Evolutionary conservation across 1,140 invertebrate species (phyloP).

Genomic region (Bradynema listronoti): DNA sequence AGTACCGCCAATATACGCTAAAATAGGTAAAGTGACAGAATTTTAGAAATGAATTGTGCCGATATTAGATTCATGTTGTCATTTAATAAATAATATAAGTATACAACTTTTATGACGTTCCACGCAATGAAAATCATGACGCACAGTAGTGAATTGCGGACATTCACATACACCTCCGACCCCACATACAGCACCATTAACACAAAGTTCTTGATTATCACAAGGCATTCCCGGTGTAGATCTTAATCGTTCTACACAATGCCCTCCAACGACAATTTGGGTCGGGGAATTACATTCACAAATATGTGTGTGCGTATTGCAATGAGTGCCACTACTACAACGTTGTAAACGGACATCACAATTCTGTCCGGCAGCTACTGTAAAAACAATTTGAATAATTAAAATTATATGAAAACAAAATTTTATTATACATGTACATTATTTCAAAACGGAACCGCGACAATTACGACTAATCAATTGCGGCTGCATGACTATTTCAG

Average conservation of each 20-base stretch:
- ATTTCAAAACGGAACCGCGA: too few species aligned
- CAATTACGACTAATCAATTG: too few species aligned
- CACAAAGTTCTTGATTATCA: constrained; percentile 23
- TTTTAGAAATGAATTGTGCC: too few species aligned
- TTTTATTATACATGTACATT: too few species aligned
- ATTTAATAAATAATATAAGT: too few species aligned
- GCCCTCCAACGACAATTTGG: constrained; percentile 19
- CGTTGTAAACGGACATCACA: constrained; percentile 19
- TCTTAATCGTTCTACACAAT: constrained; percentile 20
- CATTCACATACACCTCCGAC: constrained; percentile 8
- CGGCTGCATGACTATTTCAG: too few species aligned
- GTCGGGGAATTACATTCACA: constrained; percentile 19
- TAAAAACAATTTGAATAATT: constrained; percentile 1
- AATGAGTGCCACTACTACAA: constrained; percentile 7
- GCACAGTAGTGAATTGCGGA: not conserved
- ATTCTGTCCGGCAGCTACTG: constrained; percentile 14
- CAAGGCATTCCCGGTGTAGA: constrained; percentile 32
- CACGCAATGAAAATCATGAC: too few species aligned
- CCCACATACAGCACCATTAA: constrained; percentile 9
- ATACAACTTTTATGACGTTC: too few species aligned
- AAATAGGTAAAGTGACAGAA: too few species aligned
- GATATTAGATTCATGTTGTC: too few species aligned
- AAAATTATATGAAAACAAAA: constrained; percentile 17
- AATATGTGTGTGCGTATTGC: constrained; percentile 19
- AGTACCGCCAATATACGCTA: too few species aligned